Evolutionary conservation across 2,797 vertebrate species (phyloP).

Genomic region (Pipistrellus pipistrellus): DNA sequence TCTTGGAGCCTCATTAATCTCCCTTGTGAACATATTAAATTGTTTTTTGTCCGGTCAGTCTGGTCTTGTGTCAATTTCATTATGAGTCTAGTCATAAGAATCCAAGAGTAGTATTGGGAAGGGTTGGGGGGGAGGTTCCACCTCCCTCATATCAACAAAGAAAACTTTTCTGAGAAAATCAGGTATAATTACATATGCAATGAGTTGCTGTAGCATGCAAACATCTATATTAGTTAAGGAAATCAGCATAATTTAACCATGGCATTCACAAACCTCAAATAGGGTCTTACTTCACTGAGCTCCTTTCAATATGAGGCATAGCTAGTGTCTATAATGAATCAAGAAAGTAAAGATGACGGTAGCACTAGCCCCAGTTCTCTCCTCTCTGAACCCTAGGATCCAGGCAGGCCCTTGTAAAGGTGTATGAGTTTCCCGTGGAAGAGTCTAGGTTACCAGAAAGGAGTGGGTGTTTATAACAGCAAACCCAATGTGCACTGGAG

Average conservation of each 20-base stretch:
- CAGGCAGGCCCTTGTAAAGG: neutral
- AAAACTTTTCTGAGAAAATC: slow-evolving; percentile 18
- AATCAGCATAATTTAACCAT: neutral
- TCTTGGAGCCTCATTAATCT: neutral
- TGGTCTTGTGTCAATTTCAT: neutral
- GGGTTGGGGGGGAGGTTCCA: neutral
- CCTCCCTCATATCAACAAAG: neutral
- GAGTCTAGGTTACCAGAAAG: neutral
- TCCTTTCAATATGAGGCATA: neutral
- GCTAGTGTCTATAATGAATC: neutral
- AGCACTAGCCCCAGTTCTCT: neutral
- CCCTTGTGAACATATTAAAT: neutral
- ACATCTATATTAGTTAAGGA: neutral
- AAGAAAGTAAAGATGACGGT: neutral
- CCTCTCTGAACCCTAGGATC: neutral
- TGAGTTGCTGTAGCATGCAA: neutral
- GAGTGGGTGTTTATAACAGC: rapidly evolving
- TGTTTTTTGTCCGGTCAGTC: neutral
- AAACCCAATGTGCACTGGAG: rapidly evolving
- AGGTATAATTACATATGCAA: neutral
- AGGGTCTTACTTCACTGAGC: neutral
- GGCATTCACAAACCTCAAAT: neutral
- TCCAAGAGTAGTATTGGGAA: neutral
- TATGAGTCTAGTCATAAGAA: neutral
- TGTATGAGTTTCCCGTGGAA: neutral